Evolutionary conservation across 2,797 vertebrate genomes (phyloP), one percentile per base, ranked within the genome.

Genomic region (Gymnocypris eckloni): DNA sequence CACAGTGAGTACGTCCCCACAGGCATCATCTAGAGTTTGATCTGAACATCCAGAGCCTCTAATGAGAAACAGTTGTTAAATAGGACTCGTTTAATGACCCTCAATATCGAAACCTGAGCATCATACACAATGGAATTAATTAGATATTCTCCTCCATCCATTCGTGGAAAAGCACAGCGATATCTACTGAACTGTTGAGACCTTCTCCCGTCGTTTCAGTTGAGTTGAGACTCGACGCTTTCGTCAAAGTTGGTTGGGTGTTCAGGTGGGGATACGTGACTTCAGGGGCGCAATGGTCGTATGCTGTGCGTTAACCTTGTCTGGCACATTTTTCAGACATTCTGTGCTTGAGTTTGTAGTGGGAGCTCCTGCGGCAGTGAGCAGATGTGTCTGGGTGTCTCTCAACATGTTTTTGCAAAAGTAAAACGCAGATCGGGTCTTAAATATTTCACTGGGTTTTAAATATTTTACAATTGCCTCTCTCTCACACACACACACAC

Each of bases 361-460:
- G 86, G 86, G 77, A 88, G 66, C 81, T 86, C 85, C 87, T 75
- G 71, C 82, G 71, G 86, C 81, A 82, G 48, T 69, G 50, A 87
- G 77, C 89, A 90, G 87, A 90, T 90, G 89, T 86, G 87, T 81
- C 69, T 72, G 61, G 87, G 84, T 73, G 37, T 85, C 43, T 87
- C 79, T 79, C 88, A 85, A 56, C 79, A 56, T 71, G 83, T 81
- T 90, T 86, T 77, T 61, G 64, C 41, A 83, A 61, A 78, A 76
- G 85, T 87, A 83, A 88, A 88, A 88, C 9, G 43, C 75, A 48
- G 28, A 75, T 39, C 20, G 1, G 75, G 82, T 73, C 64, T 83
- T 84, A 76, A 73, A 76, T 75, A 71, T 72, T 85, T 85, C 50
- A 79, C 37, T 9, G 7, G 48, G 37, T 45, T 79, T 48, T 79